A percentile compares a stretch with the other conserved stretches of the same genome.
phyloP scores from a whole-genome alignment of 2,797 vertebrate species.

The Muscicapa comitata region DNA sequence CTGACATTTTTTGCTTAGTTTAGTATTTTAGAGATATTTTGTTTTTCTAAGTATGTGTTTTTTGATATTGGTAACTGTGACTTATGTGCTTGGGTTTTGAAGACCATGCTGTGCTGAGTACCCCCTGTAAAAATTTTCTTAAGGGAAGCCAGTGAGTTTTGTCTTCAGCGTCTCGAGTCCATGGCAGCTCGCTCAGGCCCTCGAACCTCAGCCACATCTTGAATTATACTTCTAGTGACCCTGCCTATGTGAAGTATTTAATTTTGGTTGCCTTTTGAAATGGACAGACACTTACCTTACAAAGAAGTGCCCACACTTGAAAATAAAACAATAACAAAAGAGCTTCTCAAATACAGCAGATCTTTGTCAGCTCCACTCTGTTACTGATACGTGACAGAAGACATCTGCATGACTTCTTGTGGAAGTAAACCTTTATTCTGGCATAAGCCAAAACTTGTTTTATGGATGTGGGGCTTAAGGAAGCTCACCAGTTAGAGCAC shows the following conservation, averaged over 20 bases:
- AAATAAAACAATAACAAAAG: not conserved
- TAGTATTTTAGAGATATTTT: not conserved
- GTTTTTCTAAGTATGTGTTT: not conserved
- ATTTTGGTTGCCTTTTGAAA: not conserved
- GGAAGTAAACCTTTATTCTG: not conserved
- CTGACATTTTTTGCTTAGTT: not conserved
- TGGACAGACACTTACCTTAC: not conserved
- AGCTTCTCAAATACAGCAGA: not conserved
- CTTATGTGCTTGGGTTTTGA: not conserved
- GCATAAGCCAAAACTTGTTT: not conserved
- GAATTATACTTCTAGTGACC: not conserved
- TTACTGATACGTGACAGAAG: not conserved
- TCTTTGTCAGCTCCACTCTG: not conserved
- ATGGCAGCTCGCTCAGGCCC: rapidly evolving
- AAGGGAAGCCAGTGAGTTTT: not conserved
- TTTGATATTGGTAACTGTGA: rapidly evolving
- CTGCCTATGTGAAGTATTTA: not conserved
- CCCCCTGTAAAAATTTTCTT: not conserved
- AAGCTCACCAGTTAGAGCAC: not conserved
- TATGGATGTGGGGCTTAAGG: not conserved
- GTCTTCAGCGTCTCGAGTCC: not conserved
- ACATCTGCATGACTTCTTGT: not conserved
- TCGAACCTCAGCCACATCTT: not conserved
- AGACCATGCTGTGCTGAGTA: not conserved
- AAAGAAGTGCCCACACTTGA: not conserved